Evolutionary conservation across 2,888 invertebrate species (phyloP).

Genomic region (Stenolophus ochropezus): DNA sequence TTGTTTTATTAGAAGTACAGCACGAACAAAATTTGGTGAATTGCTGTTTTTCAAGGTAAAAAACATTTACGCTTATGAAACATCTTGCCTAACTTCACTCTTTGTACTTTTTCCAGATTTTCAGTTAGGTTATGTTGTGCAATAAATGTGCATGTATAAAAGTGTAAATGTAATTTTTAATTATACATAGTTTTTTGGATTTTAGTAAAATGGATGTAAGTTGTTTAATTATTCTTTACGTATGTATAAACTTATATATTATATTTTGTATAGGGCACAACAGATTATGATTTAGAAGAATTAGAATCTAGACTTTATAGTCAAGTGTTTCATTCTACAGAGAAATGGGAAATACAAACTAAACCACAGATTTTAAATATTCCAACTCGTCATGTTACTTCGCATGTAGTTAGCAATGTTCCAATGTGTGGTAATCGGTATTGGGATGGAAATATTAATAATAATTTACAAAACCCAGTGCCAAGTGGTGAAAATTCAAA

Average conservation of each 20-base stretch:
- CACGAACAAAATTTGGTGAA: too few species aligned
- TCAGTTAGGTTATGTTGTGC: constrained; percentile 31
- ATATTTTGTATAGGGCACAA: constrained; percentile 63
- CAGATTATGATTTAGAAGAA: constrained; percentile 68
- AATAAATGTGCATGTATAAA: constrained; percentile 39
- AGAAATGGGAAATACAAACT: constrained; percentile 23
- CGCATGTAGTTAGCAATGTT: constrained; percentile 22
- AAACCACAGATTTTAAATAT: not conserved
- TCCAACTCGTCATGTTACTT: constrained; percentile 27
- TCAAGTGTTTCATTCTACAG: constrained; percentile 68
- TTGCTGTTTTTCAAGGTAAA: not conserved
- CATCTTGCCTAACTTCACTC: not conserved
- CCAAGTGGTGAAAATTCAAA: not conserved
- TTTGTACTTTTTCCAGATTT: not conserved
- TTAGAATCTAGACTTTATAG: constrained; percentile 69
- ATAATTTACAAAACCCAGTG: not conserved
- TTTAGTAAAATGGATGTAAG: constrained; percentile 24
- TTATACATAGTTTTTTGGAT: too few species aligned
- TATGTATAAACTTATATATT: not conserved
- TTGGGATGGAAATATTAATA: constrained; percentile 8
- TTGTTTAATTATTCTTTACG: not conserved
- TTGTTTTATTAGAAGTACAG: too few species aligned
- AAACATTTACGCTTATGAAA: too few species aligned
- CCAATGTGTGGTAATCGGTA: constrained; percentile 26
- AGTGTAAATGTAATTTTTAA: too few species aligned